Evolutionary conservation across 2,113 vertebrate genomes (phyloP).

Genomic region (Mobula hypostoma): DNA sequence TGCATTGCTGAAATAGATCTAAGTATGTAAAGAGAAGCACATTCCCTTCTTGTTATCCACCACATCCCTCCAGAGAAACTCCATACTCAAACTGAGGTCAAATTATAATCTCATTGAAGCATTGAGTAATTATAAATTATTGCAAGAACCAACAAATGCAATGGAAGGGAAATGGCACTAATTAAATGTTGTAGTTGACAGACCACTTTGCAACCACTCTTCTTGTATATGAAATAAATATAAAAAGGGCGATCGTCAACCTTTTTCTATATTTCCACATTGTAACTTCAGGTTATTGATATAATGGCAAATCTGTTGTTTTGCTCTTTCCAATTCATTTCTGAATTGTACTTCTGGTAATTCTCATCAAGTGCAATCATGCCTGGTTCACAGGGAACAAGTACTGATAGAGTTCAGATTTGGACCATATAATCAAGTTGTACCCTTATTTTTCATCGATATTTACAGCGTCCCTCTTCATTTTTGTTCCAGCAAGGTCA

Average conservation of each 20-base stretch:
- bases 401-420: background rate
- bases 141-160: background rate
- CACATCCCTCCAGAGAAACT: background rate
- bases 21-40: background rate
- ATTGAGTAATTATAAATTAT: background rate
- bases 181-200: slow-evolving; percentile 32
- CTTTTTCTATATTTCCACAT: slow-evolving; percentile 18
- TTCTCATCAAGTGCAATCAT: slow-evolving; percentile 20
- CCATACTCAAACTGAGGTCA: background rate
- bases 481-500: background rate
- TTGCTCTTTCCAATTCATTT: slow-evolving; percentile 16
- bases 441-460: background rate
- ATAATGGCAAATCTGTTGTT: background rate
- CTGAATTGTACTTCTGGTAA: slow-evolving; percentile 23
- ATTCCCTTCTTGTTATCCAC: background rate
- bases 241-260: slow-evolving; percentile 25
- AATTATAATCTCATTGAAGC: background rate
- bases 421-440: background rate
- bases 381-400: slow-evolving; percentile 35
- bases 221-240: slow-evolving; percentile 19
- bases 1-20: background rate
- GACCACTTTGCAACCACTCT: slow-evolving; percentile 3
- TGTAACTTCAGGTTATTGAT: slow-evolving; percentile 26
- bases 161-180: slow-evolving; percentile 16
- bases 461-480: background rate